Percentiles rank a stretch among this genome's conserved stretches.
These are phyloP conservation scores for Xenopus petersii DNA, from an alignment of 2,797 vertebrate genomes.

Conservation along the genomic window DNA sequence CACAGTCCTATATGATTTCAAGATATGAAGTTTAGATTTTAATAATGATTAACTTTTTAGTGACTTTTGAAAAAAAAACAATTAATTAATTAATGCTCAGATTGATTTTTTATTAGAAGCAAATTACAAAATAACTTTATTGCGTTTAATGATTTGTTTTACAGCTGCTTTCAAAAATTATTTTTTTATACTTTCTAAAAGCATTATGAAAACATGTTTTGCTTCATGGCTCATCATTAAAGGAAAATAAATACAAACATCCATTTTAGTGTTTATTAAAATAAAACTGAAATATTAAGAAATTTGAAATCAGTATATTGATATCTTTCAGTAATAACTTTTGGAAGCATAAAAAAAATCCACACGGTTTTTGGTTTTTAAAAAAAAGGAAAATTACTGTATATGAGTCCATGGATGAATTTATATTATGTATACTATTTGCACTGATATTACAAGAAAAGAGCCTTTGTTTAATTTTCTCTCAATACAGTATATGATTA, in stretches of 20 bases:
- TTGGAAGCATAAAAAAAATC: slow-evolving; percentile 36
- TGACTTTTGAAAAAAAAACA: no score
- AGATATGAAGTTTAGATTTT: no score
- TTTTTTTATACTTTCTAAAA: no score
- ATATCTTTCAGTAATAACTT: slow-evolving; percentile 54
- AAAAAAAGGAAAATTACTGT: slow-evolving; percentile 19
- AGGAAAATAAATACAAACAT: slow-evolving; percentile 10
- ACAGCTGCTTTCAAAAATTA: no score
- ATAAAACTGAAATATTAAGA: slow-evolving; percentile 48
- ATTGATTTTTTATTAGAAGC: no score
- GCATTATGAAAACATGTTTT: no score
- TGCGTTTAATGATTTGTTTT: no score
- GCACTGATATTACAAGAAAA: slow-evolving; percentile 34
- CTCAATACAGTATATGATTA: slow-evolving; percentile 33
- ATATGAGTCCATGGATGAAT: slow-evolving; percentile 32
- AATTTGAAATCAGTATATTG: slow-evolving; percentile 49
- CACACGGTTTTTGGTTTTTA: slow-evolving; percentile 14
- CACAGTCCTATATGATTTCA: no score
- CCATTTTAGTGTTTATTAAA: slow-evolving; percentile 36
- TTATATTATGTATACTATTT: slow-evolving; percentile 45
- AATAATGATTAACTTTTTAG: no score
- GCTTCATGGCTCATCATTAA: slow-evolving; percentile 10
- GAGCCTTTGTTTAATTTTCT: slow-evolving; percentile 45
- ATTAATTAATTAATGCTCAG: no score
- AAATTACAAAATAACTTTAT: no score